phyloP scores from a whole-genome alignment of 2,888 invertebrate species.

The Lysandra bellargus region DNA sequence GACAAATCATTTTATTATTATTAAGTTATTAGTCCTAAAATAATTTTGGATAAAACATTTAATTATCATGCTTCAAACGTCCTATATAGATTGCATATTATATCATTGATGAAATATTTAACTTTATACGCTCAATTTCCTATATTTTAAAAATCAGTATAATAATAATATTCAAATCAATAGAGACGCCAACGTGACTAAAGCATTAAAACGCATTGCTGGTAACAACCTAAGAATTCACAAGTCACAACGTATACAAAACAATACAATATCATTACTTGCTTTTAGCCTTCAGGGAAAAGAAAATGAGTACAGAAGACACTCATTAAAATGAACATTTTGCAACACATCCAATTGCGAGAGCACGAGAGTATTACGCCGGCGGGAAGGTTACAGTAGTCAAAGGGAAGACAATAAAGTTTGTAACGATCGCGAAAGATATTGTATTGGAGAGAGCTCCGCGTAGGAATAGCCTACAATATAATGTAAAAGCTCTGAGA shows the following conservation, averaged over 20 bases:
- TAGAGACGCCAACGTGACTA: background rate
- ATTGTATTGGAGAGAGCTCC: constrained; percentile 12
- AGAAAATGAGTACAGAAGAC: background rate
- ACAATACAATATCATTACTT: background rate
- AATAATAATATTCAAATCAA: too few species aligned
- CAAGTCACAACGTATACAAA: background rate
- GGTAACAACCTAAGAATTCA: background rate
- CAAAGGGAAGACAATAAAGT: constrained; percentile 17
- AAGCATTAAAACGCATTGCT: too few species aligned
- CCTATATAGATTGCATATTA: too few species aligned
- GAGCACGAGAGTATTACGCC: background rate
- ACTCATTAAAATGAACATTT: constrained; percentile 21
- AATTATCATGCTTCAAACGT: too few species aligned
- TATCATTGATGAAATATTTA: too few species aligned
- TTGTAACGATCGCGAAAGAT: constrained; percentile 16
- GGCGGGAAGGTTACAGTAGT: constrained; percentile 4
- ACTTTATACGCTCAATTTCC: too few species aligned
- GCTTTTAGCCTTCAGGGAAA: background rate
- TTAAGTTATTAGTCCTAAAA: too few species aligned
- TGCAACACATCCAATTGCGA: background rate
- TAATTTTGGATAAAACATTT: too few species aligned
- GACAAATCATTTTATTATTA: background rate
- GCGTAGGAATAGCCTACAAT: background rate
- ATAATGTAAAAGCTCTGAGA: background rate
- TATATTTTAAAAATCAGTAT: too few species aligned